phyloP scores from a whole-genome alignment of 1,140 invertebrate species.

The Lasioglossum baleicum region DNA sequence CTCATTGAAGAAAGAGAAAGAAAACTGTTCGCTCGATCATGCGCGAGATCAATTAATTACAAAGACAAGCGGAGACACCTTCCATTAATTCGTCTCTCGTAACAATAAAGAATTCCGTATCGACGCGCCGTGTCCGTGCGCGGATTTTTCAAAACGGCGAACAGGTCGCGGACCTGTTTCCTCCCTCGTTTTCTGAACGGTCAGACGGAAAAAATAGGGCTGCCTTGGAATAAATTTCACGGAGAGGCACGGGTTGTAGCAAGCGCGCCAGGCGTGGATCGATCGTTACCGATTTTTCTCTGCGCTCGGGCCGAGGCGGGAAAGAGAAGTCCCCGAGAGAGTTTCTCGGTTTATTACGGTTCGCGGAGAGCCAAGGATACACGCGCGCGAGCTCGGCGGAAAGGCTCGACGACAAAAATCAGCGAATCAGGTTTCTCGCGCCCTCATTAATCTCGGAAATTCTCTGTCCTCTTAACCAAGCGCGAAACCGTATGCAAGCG shows the following conservation, averaged over 20 bases:
- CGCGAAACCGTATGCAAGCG: constrained; percentile 4
- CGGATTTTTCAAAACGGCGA: constrained; percentile 46
- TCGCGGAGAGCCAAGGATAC: constrained; percentile 14
- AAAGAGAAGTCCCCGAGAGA: constrained; percentile 24
- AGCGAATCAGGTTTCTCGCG: constrained; percentile 59
- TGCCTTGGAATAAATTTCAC: constrained; percentile 57
- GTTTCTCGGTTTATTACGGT: constrained; percentile 55
- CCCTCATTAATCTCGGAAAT: constrained; percentile 60
- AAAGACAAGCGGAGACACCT: constrained; percentile 14
- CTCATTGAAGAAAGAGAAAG: no score
- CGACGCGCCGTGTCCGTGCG: background rate
- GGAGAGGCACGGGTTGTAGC: background rate
- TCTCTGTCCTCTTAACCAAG: constrained; percentile 27
- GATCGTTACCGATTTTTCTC: constrained; percentile 50
- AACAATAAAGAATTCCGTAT: constrained; percentile 55
- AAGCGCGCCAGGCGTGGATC: constrained; percentile 26
- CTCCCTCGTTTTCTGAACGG: no score
- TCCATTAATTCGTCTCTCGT: constrained; percentile 49
- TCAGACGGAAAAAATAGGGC: constrained; percentile 44
- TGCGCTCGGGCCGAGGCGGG: no score
- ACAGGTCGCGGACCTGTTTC: constrained; percentile 33
- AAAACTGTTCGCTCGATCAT: constrained; percentile 27
- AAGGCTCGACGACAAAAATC: constrained; percentile 53
- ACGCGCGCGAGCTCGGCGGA: constrained; percentile 30
- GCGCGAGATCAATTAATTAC: constrained; percentile 56